These are phyloP conservation scores for Meloe dianella DNA, from an alignment of 2,888 invertebrate genomes.

Conservation along the genomic window DNA sequence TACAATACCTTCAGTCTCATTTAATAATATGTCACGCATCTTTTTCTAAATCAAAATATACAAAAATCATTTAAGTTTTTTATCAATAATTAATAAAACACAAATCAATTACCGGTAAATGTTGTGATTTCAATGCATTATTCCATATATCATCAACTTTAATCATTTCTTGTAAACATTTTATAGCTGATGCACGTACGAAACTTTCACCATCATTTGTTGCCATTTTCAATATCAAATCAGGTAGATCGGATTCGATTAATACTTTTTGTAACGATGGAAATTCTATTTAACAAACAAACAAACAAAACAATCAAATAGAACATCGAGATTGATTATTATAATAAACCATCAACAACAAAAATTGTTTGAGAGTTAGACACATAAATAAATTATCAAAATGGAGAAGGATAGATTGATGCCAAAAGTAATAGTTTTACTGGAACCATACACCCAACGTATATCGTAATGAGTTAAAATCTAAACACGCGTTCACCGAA, in stretches of 20 bases:
- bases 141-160: conserved; percentile 73
- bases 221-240: conserved; percentile 69
- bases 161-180: conserved; percentile 72
- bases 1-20: conserved; percentile 79
- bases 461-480: too few relatives aligned
- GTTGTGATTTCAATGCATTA: conserved; percentile 63
- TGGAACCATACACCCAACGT: too few relatives aligned
- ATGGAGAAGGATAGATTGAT: too few relatives aligned
- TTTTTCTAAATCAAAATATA: conserved; percentile 52
- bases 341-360: too few relatives aligned
- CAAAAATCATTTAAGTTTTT: too few relatives aligned
- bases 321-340: too few relatives aligned
- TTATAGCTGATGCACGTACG: conserved; percentile 77
- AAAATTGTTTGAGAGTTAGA: too few relatives aligned
- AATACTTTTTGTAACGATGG: conserved; percentile 78
- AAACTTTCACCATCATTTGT: conserved; percentile 75
- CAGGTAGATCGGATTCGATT: conserved; percentile 68
- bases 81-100: conserved; percentile 37
- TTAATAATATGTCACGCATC: conserved; percentile 65
- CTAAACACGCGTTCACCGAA: too few relatives aligned
- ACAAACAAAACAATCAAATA: background rate
- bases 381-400: too few relatives aligned
- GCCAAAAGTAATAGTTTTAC: too few relatives aligned
- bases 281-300: conserved; percentile 66
- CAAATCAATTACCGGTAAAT: conserved; percentile 64